Evolutionary conservation across 2,797 vertebrate species (phyloP), one percentile per base, ranked within the genome.

Genomic region (Tragopan temminckii): DNA sequence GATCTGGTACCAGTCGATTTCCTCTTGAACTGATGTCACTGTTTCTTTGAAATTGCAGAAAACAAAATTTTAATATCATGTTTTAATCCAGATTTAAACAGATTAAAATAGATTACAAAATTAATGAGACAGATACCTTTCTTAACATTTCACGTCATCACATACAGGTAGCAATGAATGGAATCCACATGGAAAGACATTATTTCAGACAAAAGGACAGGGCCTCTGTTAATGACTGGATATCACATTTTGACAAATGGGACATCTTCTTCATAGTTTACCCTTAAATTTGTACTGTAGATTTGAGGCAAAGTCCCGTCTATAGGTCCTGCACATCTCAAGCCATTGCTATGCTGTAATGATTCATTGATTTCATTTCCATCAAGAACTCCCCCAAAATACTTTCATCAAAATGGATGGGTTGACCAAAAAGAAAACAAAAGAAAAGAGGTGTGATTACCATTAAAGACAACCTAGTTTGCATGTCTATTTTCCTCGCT

Each of bases 251-350:
- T 92, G 89, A 97, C 93, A 97, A 93, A 97, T 94, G 85, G 96
- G 94, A 96, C 94, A 96, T 91, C 93, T 92, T 96, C 95, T 97
- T 90, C 59, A 81, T 92, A 76, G 85, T 96, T 98, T 98, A 98
- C 98, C 98, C 98, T 97, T 97, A 97, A 97, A 96, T 96, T 97
- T 98, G 94, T 96, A 98, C 95, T 97, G 97, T 97, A 98, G 98
- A 98, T 95, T 97, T 98, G 98, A 97, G 94, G 97, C 97, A 98
- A 97, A 96, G 97, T 98, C 97, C 98, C 98, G 66, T 98, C 97
- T 93, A 97, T 88, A 80, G 97, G 97, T 86, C 98, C 97, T 93
- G 98, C 50, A 81, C 97, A 94, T 97, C 95, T 97, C 95, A 98
- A 97, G 97, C 96, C 98, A 97, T 98, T 98, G 97, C 98, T 93